These are phyloP conservation scores for Eira barbara DNA, from an alignment of 2,113 vertebrate species.

Conservation along the genomic window DNA sequence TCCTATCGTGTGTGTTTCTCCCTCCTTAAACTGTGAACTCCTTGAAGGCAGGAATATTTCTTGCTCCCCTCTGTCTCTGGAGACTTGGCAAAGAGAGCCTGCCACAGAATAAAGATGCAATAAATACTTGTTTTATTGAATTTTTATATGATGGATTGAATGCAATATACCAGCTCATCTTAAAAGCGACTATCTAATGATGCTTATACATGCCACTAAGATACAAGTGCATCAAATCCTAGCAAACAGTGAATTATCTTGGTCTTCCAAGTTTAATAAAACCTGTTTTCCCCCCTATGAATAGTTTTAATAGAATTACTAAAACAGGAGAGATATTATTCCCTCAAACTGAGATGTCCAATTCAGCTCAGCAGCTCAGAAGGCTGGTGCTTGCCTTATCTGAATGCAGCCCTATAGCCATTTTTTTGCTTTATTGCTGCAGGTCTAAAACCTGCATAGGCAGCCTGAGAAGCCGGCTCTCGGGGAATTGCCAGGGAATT, in stretches of 20 bases:
- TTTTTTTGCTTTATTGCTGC: not conserved
- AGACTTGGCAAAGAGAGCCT: not conserved
- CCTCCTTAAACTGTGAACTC: not conserved
- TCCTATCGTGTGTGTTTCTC: not conserved
- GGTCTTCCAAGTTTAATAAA: not conserved
- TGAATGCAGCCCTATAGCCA: not conserved
- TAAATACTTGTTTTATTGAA: not conserved
- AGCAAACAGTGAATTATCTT: not conserved
- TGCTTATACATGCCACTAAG: not conserved
- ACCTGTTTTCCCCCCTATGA: not conserved
- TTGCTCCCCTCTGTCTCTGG: not conserved
- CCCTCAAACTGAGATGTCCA: not conserved
- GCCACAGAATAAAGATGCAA: not conserved
- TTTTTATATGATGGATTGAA: not conserved
- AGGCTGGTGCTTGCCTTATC: not conserved
- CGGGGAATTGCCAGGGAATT: constrained; percentile 61
- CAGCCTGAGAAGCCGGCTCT: constrained; percentile 19
- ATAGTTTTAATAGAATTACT: constrained; percentile 3
- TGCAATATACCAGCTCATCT: not conserved
- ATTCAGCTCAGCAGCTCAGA: not conserved
- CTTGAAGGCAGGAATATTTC: not conserved
- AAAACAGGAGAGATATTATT: not conserved
- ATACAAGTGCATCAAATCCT: no score
- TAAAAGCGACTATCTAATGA: not conserved
- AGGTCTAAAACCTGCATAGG: constrained; percentile 7